A percentile compares a stretch with the other conserved stretches of the same genome.
phyloP scores from a whole-genome alignment of 2,113 vertebrate genomes.

The Pampusana beccarii region DNA sequence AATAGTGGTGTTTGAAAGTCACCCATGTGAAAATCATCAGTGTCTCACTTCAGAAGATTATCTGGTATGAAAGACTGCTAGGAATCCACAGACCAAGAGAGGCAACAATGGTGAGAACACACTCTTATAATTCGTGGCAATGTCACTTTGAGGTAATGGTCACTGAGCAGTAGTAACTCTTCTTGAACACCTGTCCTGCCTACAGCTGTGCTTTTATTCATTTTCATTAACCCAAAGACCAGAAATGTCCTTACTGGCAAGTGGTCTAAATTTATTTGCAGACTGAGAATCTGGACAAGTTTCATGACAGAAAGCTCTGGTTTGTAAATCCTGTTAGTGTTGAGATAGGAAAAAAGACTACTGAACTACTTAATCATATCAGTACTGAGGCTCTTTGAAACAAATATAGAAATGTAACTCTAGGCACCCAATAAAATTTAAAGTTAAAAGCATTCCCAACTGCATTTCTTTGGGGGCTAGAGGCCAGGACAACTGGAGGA shows the following conservation, averaged over 20 bases:
- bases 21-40: background rate
- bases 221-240: background rate
- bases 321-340: background rate
- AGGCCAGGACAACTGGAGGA: background rate
- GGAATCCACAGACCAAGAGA: background rate
- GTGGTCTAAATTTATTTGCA: background rate
- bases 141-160: background rate
- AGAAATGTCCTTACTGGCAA: background rate
- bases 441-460: background rate
- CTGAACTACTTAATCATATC: background rate
- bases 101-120: background rate
- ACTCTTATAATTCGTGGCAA: background rate
- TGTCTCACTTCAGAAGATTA: background rate
- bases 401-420: background rate
- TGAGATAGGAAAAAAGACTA: background rate
- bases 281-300: background rate
- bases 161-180: background rate
- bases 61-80: background rate
- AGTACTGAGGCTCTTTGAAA: background rate
- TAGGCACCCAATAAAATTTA: background rate
- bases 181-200: background rate
- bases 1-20: background rate
- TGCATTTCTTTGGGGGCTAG: background rate
- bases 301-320: background rate
- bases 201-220: background rate